Conservation (phyloP, 1,140 invertebrate genomes). For the Kradibia gibbosae region DNA sequence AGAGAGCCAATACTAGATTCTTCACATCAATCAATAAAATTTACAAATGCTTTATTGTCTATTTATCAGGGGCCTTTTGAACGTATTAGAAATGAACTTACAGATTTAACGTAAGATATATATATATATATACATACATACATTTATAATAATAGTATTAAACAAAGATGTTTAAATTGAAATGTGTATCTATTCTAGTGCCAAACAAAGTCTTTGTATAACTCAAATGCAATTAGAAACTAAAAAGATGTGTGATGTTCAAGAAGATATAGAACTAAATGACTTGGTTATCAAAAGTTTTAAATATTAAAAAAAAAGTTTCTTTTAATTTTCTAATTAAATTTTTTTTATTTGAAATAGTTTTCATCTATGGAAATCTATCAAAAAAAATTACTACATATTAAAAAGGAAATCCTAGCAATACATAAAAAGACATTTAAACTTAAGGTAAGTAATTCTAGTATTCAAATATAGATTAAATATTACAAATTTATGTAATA, state of each 20-base stretch:
- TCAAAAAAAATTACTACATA: slow-evolving; percentile 64
- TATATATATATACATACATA: slow-evolving; percentile 18
- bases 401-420: slow-evolving; percentile 67
- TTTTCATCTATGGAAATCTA: slow-evolving; percentile 63
- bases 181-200: slow-evolving; percentile 55
- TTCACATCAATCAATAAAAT: slow-evolving; percentile 59
- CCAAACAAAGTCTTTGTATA: slow-evolving; percentile 65
- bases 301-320: slow-evolving; percentile 1
- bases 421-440: slow-evolving; percentile 66
- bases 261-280: slow-evolving; percentile 64
- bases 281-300: slow-evolving; percentile 52
- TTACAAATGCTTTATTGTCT: slow-evolving; percentile 63
- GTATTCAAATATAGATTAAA: slow-evolving; percentile 31
- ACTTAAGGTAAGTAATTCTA: slow-evolving; percentile 63
- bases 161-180: neutral
- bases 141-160: too few species aligned
- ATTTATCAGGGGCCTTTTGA: slow-evolving; percentile 64
- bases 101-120: slow-evolving; percentile 65
- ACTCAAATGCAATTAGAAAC: slow-evolving; percentile 67
- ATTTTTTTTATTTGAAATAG: slow-evolving; percentile 54
- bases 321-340: slow-evolving; percentile 20
- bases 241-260: slow-evolving; percentile 62
- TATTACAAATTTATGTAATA: too few species aligned
- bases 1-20: slow-evolving; percentile 58
- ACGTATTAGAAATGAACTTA: slow-evolving; percentile 64